Percentiles rank a stretch among this genome's conserved stretches.
These are phyloP conservation scores for Salvator merianae DNA, from an alignment of 2,113 vertebrate species.

Conservation along the genomic window DNA sequence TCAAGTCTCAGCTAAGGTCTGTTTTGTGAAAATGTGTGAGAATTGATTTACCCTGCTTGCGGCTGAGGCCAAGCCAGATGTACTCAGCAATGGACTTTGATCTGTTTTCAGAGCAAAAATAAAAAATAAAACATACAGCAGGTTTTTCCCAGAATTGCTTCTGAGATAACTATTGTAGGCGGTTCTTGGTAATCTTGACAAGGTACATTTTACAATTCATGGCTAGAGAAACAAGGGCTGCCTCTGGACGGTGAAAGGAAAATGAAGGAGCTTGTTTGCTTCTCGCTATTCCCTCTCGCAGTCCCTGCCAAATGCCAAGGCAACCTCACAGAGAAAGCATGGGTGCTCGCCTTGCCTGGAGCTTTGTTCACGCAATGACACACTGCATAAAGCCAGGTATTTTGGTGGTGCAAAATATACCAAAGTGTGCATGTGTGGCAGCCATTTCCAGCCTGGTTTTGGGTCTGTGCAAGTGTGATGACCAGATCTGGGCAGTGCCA, in stretches of 20 bases:
- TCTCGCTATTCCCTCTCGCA: too few species aligned
- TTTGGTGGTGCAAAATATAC: too few species aligned
- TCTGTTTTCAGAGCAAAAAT: slow-evolving; percentile 1
- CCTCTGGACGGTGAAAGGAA: too few species aligned
- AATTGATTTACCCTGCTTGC: slow-evolving; percentile 23
- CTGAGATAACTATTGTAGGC: neutral
- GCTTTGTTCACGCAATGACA: too few species aligned
- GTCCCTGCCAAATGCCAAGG: too few species aligned
- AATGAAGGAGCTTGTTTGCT: too few species aligned
- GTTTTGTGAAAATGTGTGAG: slow-evolving; percentile 41
- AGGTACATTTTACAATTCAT: neutral
- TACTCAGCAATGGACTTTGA: neutral
- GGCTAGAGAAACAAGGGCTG: neutral
- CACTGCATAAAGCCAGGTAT: too few species aligned
- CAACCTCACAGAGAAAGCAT: neutral
- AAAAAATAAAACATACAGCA: neutral
- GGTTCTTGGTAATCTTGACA: neutral
- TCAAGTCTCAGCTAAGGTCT: slow-evolving; percentile 32
- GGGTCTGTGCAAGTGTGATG: too few species aligned
- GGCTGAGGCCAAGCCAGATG: neutral
- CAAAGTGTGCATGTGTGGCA: too few species aligned
- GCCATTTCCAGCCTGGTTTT: too few species aligned
- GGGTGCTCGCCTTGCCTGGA: neutral
- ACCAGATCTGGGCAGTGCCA: too few species aligned
- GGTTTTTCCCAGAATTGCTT: neutral